Base-by-base conservation (phyloP, 2,888 invertebrate species). In the Dilophus febrilis region DNA sequence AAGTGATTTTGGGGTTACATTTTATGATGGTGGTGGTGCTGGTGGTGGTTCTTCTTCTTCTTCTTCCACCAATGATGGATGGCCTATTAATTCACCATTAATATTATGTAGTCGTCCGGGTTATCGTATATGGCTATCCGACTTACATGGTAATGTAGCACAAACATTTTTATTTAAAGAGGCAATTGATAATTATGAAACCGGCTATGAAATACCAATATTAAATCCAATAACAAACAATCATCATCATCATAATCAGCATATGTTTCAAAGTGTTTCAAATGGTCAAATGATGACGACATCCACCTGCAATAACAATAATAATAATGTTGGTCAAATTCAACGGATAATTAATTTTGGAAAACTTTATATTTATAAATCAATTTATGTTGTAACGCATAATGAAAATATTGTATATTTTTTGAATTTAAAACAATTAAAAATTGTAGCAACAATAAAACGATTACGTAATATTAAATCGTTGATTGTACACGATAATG, bases 141-240 rank as follows among this genome's bases (percentile, higher is more conserved):
- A 81, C 61, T 57, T 66, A 17, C 56, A 64, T 27, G 91, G 91
- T 2, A 70, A 72, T 45, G 91, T 92, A n/a, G 68, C 73, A 40
- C 81, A 82, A 61, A 91, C 91, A 0, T 64, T 86, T 35, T 70
- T 90, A 18, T 88, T 88, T 56, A 85, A 85, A 67, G 86, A 61
- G 11, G 52, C 56, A 3, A 49, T 58, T 4, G 64, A 67, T 14
- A 61, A 65, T 46, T 54, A 61, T 0, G 69, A 69, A 52, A 70
- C 71, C 6, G 57, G 67, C 1, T 71, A 72, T 35, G 72, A 79
- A 53, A 79, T 79, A 27, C 76, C 77, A 45, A 66, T 82, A 3
- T 64, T 83, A 27, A 83, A 82, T 66, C 83, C 83, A n/a, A 49
- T 19, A 19, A n/a, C n/a, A n/a, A n/a, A n/a, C n/a, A n/a, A n/a